A percentile compares a stretch with the other conserved stretches of the same genome.
These are phyloP conservation scores for Cephus nigrinus DNA, from an alignment of 2,888 invertebrate species.

Conservation along the genomic window DNA sequence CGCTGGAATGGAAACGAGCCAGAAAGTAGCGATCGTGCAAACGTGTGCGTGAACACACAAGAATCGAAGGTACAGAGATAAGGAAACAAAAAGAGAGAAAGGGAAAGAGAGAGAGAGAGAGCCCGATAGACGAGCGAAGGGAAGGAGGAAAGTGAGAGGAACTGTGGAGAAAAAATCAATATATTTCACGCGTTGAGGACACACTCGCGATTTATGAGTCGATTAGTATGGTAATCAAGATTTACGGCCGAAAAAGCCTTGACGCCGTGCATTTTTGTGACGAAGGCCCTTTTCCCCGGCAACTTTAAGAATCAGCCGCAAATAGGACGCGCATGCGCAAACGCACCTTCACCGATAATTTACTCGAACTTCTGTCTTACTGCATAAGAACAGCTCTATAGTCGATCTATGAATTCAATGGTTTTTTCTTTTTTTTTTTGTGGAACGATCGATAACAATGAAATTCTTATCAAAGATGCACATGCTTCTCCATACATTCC, in stretches of 20 bases:
- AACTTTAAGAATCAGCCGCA: not conserved
- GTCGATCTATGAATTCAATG: too few relatives aligned
- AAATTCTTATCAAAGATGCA: too few relatives aligned
- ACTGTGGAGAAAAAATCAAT: not conserved
- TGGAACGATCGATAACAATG: too few relatives aligned
- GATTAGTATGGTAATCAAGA: constrained; percentile 55
- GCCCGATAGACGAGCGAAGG: not conserved
- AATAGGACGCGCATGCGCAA: too few relatives aligned
- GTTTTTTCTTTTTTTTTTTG: too few relatives aligned
- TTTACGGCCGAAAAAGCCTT: constrained; percentile 46
- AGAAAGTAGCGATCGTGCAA: constrained; percentile 7
- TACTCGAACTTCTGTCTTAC: too few relatives aligned
- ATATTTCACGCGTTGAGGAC: constrained; percentile 25
- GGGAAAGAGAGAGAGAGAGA: constrained; percentile 8
- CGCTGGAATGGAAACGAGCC: too few relatives aligned
- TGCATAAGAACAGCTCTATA: too few relatives aligned
- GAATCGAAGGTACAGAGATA: constrained; percentile 26
- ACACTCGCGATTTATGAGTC: constrained; percentile 50
- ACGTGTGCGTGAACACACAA: constrained; percentile 16
- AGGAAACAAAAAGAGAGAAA: constrained; percentile 15
- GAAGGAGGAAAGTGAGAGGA: constrained; percentile 12
- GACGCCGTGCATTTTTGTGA: constrained; percentile 41
- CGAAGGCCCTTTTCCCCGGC: constrained; percentile 4
- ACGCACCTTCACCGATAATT: too few relatives aligned
- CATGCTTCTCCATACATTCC: too few relatives aligned